Percentiles rank a stretch among this genome's conserved stretches.
These are phyloP conservation scores for Genyomyrus donnyi DNA, from an alignment of 2,113 vertebrate species.

Conservation along the genomic window DNA sequence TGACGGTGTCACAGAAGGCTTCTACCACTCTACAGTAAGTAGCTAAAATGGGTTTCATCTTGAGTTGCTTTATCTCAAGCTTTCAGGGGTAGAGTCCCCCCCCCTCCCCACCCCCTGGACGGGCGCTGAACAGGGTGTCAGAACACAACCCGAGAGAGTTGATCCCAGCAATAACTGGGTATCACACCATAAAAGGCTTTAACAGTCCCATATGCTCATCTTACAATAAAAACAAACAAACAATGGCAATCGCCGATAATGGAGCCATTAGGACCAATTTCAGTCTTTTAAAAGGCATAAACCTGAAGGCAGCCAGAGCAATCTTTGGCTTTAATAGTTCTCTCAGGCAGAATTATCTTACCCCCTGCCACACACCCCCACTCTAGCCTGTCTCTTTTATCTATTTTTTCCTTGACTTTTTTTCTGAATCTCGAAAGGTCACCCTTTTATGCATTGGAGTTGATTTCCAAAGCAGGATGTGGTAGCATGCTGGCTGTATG, in stretches of 20 bases:
- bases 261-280: slow-evolving; percentile 28
- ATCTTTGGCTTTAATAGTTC: slow-evolving; percentile 25
- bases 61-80: slow-evolving; percentile 27
- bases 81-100: slow-evolving; percentile 14
- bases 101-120: neutral
- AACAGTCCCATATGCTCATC: slow-evolving; percentile 15
- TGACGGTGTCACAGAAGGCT: neutral
- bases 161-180: slow-evolving; percentile 20
- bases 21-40: slow-evolving; percentile 1
- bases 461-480: slow-evolving; percentile 25
- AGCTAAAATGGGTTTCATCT: slow-evolving; percentile 21
- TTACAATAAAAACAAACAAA: slow-evolving; percentile 29
- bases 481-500: slow-evolving; percentile 14
- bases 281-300: slow-evolving; percentile 33
- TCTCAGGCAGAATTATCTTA: slow-evolving; percentile 24
- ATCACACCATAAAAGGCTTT: slow-evolving; percentile 17
- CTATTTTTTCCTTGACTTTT: slow-evolving; percentile 17
- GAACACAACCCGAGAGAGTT: slow-evolving; percentile 2
- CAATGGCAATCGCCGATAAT: slow-evolving; percentile 29
- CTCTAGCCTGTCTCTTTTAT: slow-evolving; percentile 16
- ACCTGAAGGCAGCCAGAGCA: slow-evolving; percentile 17
- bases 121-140: slow-evolving; percentile 3
- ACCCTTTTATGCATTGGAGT: slow-evolving; percentile 24
- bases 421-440: slow-evolving; percentile 19
- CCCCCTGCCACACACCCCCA: neutral